Percentiles rank a stretch among this genome's conserved stretches.
These are phyloP conservation scores for Piaya cayana DNA, from an alignment of 2,113 vertebrate species.

Conservation along the genomic window DNA sequence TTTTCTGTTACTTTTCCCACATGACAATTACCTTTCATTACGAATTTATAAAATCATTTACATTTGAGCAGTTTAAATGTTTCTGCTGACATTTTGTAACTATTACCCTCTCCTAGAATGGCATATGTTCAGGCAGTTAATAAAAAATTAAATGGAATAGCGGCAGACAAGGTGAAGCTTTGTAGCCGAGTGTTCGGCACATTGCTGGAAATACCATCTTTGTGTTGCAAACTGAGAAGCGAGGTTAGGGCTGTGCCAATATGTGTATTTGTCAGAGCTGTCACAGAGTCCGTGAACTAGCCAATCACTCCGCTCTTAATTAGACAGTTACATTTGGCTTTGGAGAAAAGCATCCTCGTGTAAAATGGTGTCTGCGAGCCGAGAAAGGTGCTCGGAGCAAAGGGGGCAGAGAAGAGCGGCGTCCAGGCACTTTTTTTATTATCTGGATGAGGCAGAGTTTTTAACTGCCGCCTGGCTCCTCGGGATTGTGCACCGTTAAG, in stretches of 20 bases:
- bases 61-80: conserved; percentile 89
- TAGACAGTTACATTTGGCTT: conserved; percentile 82
- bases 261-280: conserved; percentile 85
- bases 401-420: conserved; percentile 66
- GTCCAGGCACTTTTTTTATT: conserved; percentile 24
- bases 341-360: conserved; percentile 73
- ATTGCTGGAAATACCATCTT: conserved; percentile 83
- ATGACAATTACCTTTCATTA: conserved; percentile 95
- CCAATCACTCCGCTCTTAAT: conserved; percentile 82
- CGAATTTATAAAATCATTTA: conserved; percentile 95
- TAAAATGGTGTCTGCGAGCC: conserved; percentile 70
- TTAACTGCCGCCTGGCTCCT: conserved; percentile 44
- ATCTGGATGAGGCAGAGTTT: conserved; percentile 41
- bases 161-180: conserved; percentile 81
- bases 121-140: conserved; percentile 92
- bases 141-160: conserved; percentile 89
- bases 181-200: conserved; percentile 74
- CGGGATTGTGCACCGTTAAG: neutral
- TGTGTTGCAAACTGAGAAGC: conserved; percentile 82
- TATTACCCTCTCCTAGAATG: conserved; percentile 90
- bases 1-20: conserved; percentile 82
- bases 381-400: conserved; percentile 69
- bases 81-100: conserved; percentile 97
- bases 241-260: conserved; percentile 81
- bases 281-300: conserved; percentile 80